Percentiles rank a stretch among this genome's conserved stretches.
Evolutionary conservation across 2,113 vertebrate species (phyloP).

Genomic region (Calonectris borealis): DNA sequence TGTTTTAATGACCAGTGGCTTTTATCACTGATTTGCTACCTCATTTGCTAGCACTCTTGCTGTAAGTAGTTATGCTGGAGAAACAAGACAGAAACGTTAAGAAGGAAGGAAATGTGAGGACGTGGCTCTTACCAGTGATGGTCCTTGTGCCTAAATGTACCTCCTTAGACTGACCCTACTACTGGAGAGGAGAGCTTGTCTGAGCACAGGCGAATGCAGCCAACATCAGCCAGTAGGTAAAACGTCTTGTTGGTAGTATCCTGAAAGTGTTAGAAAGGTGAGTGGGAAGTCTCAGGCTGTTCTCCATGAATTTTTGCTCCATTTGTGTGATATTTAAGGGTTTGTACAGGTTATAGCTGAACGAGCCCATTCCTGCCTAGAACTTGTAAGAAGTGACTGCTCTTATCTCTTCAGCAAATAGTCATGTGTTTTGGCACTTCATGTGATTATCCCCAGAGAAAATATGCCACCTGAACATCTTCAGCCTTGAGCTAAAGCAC

Average conservation of each 20-base stretch:
- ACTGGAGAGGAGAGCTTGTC: neutral
- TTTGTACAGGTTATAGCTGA: neutral
- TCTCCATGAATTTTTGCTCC: neutral
- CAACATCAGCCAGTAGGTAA: neutral
- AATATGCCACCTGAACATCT: neutral
- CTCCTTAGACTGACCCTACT: neutral
- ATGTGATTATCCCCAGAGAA: neutral
- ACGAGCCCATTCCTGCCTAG: neutral
- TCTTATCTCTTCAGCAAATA: conserved; percentile 19
- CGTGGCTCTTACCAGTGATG: neutral
- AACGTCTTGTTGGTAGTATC: neutral
- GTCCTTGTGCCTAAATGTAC: neutral
- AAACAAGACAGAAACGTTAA: neutral
- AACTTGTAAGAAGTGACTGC: neutral
- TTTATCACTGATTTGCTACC: conserved; percentile 18
- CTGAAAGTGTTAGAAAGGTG: neutral
- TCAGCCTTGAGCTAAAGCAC: neutral
- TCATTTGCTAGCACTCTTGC: conserved; percentile 18
- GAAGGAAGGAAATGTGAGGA: neutral
- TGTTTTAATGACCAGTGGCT: neutral
- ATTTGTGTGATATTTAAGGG: neutral
- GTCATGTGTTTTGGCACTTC: neutral
- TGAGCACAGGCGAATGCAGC: neutral
- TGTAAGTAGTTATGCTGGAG: neutral
- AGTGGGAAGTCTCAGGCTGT: neutral